Base-by-base conservation (phyloP, 2,888 invertebrate species). In the Acanthopleura granulata region DNA sequence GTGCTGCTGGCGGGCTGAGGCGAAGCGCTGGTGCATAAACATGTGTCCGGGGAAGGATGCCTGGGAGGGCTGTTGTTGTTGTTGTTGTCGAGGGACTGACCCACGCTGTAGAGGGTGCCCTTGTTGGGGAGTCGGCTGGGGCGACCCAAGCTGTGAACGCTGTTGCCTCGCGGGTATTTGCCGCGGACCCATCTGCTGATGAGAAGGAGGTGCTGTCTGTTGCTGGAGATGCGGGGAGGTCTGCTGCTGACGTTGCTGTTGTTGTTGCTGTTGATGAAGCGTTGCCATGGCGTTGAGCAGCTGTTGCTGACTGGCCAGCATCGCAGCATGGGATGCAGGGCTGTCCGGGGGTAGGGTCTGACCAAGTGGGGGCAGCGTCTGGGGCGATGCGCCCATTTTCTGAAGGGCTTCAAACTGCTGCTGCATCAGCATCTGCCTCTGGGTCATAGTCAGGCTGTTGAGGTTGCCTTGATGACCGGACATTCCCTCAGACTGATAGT, bases 31-130 rank as follows among this genome's bases (percentile, higher is more conserved):
- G 66, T 22, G 25, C 66, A 66, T 66, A 27, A 66, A 66, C 66
- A 66, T 66, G 57, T 18, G 57, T 12, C 57, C 57, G 18, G 66
- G 66, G 50, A 22, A 16, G 11, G 70, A 25, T n/a, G 49, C 73
- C 22, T 75, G 74, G 15, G 61, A 22, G 49, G 79, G 79, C 18
- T 80, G 15, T 91, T 86, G 72, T 91, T 91, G 30, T 91, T 91
- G 30, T 90, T 91, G 79, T 75, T 84, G 78, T 72, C 80, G 80
- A 27, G 66, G 66, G 6, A 57, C 22, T 18, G 18, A n/a, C 57
- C 57, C 57, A 18, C 57, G 18, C 57, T 57, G 57, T n/a, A 57
- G 57, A 3, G 57, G 3, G 22, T 57, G 57, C n/a, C 57, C 57
- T n/a, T 18, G 57, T 16, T 66, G 66, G 12, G 66, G 29, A 57